Conservation (phyloP, 23 tunicate genomes). For the Oikopleura dioica region DNA sequence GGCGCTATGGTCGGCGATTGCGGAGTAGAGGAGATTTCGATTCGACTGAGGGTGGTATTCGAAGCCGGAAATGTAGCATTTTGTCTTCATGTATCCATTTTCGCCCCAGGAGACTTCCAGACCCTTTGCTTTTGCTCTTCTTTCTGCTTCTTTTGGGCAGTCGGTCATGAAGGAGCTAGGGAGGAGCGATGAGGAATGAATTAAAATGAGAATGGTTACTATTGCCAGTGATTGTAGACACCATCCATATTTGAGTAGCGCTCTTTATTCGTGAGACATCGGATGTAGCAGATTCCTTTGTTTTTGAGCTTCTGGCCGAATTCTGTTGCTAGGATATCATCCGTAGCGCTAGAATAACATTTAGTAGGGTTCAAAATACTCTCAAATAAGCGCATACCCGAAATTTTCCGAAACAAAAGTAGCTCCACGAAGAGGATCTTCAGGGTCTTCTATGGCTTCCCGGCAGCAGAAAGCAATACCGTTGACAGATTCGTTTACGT, state of each 20-base stretch:
- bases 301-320: neutral
- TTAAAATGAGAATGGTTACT: too few relatives aligned
- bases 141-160: neutral
- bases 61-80: neutral
- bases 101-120: neutral
- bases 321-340: neutral
- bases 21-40: neutral
- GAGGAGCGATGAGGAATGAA: too few relatives aligned
- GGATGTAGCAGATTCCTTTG: neutral
- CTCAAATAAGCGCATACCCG: too few relatives aligned
- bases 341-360: too few relatives aligned
- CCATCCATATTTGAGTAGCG: neutral
- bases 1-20: neutral
- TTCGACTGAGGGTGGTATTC: neutral
- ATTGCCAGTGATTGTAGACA: constrained; percentile 8
- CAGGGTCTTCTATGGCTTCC: neutral
- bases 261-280: neutral
- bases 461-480: neutral
- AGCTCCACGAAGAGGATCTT: neutral
- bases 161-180: neutral
- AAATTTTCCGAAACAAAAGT: neutral
- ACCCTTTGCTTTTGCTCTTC: neutral
- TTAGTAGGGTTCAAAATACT: too few relatives aligned
- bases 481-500: neutral
- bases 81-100: neutral